These are phyloP conservation scores for Lacerta viridis DNA, from an alignment of 2,797 vertebrate species.

Conservation along the genomic window DNA sequence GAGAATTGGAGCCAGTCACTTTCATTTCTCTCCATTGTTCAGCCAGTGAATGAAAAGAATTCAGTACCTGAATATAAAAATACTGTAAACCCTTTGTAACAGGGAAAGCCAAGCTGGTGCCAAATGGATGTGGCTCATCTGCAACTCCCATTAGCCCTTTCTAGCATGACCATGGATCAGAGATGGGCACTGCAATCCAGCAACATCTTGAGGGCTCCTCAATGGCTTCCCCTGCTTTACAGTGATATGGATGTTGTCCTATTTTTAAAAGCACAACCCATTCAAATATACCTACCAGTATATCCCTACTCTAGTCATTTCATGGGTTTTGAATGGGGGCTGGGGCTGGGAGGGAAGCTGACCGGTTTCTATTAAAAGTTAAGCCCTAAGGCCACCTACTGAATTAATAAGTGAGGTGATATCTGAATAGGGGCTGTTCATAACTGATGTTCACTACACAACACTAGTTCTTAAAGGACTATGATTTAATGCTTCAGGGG, in stretches of 20 bases:
- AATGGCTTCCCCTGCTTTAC: no score
- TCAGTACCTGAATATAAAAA: conserved; percentile 29
- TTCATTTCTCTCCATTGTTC: conserved; percentile 37
- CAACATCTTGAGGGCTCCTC: no score
- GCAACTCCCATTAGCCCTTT: no score
- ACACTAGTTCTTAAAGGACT: neutral
- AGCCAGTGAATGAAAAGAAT: conserved; percentile 20
- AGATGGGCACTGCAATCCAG: no score
- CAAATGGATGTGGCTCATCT: no score
- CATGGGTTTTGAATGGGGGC: no score
- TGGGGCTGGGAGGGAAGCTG: no score
- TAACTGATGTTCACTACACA: neutral
- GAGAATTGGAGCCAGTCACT: conserved; percentile 56
- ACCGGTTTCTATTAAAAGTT: no score
- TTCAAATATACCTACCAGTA: neutral
- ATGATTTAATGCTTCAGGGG: neutral
- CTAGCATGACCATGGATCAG: no score
- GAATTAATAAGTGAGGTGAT: neutral
- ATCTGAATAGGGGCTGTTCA: neutral
- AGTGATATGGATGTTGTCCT: neutral
- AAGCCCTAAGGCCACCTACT: neutral
- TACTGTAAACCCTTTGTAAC: conserved; percentile 52
- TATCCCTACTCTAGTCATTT: neutral
- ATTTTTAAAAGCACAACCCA: conserved; percentile 8
- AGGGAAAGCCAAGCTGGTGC: no score